Evolutionary conservation across 1,140 invertebrate species (phyloP).

Genomic region (Drosophila mauritiana): DNA sequence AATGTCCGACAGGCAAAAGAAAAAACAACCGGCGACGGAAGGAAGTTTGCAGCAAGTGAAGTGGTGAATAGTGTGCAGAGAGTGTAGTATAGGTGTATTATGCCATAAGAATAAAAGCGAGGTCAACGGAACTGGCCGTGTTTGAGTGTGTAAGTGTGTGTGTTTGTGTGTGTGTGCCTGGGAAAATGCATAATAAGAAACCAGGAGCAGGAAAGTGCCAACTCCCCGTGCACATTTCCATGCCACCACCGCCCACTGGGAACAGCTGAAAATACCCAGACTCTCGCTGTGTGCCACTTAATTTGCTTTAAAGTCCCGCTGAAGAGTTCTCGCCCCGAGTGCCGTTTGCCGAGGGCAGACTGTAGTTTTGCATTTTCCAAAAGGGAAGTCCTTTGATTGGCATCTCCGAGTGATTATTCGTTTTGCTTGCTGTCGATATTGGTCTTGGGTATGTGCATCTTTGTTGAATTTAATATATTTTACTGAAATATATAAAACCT

Average conservation of each 20-base stretch:
- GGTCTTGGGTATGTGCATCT: neutral
- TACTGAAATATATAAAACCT: too few relatives aligned
- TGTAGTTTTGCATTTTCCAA: slow-evolving; percentile 18
- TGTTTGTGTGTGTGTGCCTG: neutral
- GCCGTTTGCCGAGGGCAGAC: neutral
- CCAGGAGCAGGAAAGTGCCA: slow-evolving; percentile 18
- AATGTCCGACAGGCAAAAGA: neutral
- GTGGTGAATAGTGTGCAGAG: slow-evolving; percentile 43
- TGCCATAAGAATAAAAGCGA: slow-evolving; percentile 19
- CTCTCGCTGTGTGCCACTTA: slow-evolving; percentile 69
- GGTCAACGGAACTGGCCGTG: slow-evolving; percentile 38
- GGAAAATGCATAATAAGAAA: slow-evolving; percentile 67
- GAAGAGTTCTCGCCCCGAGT: slow-evolving; percentile 30
- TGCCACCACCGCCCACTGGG: neutral
- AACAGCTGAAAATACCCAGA: slow-evolving; percentile 16
- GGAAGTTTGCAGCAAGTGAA: slow-evolving; percentile 59
- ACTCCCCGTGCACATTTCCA: neutral
- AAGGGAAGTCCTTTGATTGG: slow-evolving; percentile 15
- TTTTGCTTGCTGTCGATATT: neutral
- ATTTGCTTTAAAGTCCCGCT: slow-evolving; percentile 68
- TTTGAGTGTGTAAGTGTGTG: neutral
- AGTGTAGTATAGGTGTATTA: slow-evolving; percentile 17
- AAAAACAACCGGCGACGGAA: slow-evolving; percentile 21
- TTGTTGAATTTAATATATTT: slow-evolving; percentile 1
- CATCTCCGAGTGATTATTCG: slow-evolving; percentile 1